These are phyloP conservation scores for Chrysina gloriosa DNA, from an alignment of 2,888 invertebrate genomes.

Conservation along the genomic window DNA sequence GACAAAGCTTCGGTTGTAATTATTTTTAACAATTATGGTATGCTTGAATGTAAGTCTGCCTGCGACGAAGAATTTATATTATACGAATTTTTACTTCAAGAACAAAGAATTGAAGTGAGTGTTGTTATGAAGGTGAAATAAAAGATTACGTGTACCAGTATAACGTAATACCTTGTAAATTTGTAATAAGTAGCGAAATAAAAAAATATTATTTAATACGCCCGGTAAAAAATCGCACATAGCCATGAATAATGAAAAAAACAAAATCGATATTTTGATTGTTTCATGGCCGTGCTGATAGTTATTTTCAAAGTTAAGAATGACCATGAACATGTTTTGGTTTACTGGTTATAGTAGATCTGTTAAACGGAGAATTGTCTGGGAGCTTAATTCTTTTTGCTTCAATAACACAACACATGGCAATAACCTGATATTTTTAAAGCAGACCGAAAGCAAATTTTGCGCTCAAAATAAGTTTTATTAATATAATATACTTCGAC, in stretches of 20 bases:
- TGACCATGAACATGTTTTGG: constrained; percentile 34
- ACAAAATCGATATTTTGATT: constrained; percentile 25
- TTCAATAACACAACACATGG: constrained; percentile 24
- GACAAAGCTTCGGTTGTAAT: neutral
- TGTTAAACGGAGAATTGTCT: constrained; percentile 26
- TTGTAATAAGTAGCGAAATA: neutral
- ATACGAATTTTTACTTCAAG: constrained; percentile 14
- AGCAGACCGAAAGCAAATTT: neutral
- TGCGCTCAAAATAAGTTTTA: constrained; percentile 17
- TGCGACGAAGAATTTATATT: neutral
- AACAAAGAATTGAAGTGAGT: constrained; percentile 27
- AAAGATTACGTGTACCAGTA: neutral
- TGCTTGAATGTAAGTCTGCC: too few relatives aligned
- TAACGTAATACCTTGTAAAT: constrained; percentile 1
- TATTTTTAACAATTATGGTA: neutral
- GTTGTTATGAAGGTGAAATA: constrained; percentile 19
- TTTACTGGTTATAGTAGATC: constrained; percentile 29
- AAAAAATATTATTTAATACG: neutral
- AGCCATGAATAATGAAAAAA: constrained; percentile 8
- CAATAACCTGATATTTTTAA: constrained; percentile 20
- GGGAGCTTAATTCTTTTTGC: constrained; percentile 23
- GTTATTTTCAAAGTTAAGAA: constrained; percentile 30
- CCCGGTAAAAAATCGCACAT: neutral
- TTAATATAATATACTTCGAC: neutral
- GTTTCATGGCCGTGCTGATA: neutral